A percentile compares a stretch with the other conserved stretches of the same genome.
Evolutionary conservation across 2,113 vertebrate genomes (phyloP).

Genomic region (Cyprinodon tularosa): DNA sequence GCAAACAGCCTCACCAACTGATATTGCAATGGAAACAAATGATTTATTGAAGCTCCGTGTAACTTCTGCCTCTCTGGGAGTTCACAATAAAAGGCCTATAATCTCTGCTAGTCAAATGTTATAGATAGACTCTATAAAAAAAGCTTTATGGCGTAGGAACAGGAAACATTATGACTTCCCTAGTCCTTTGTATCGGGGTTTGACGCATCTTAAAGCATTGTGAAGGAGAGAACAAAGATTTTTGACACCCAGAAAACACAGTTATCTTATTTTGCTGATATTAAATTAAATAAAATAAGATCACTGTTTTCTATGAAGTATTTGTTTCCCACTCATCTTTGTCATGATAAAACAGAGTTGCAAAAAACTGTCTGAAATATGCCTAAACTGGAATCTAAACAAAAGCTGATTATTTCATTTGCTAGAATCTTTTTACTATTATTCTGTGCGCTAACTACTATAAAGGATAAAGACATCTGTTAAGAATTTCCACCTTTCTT

Average conservation of each 20-base stretch:
- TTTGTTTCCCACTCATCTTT: neutral
- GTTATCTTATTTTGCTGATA: neutral
- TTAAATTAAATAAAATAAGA: neutral
- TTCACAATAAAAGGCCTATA: constrained; percentile 78
- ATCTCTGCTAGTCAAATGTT: constrained; percentile 74
- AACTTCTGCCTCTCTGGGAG: constrained; percentile 71
- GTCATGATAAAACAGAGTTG: too few relatives aligned
- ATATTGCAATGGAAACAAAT: constrained; percentile 54
- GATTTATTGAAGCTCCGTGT: constrained; percentile 81
- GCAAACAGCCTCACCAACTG: constrained; percentile 46
- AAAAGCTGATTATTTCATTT: too few relatives aligned
- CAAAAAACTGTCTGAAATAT: too few relatives aligned
- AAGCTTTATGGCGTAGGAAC: constrained; percentile 71
- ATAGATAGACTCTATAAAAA: constrained; percentile 81
- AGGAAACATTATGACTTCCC: constrained; percentile 58
- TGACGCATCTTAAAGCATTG: constrained; percentile 45
- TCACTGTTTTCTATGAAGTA: neutral
- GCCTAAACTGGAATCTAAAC: too few relatives aligned
- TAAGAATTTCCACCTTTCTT: too few relatives aligned
- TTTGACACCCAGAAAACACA: constrained; percentile 31
- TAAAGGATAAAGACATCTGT: too few relatives aligned
- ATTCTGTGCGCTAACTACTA: too few relatives aligned
- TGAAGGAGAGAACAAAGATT: constrained; percentile 58
- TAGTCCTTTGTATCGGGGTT: constrained; percentile 39
- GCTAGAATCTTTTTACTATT: too few relatives aligned